Base-by-base conservation (phyloP, 2,888 invertebrate species). In the Conops quadrifasciatus region DNA sequence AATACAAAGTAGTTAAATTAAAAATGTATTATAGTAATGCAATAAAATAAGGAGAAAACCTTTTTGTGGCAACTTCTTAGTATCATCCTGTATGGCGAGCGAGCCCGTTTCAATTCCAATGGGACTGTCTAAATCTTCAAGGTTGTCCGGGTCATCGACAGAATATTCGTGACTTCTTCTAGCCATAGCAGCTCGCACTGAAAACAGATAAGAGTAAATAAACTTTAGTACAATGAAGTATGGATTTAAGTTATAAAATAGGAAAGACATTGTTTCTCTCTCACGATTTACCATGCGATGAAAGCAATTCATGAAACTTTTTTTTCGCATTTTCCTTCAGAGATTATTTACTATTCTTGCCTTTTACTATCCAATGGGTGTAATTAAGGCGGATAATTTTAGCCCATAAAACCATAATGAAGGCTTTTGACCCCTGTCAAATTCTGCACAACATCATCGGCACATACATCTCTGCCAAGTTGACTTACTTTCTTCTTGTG, bases 121-220 rank as follows among this genome's bases (percentile, higher is more conserved):
- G 0, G 85, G 82, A 64, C 84, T 86, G 51, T 85, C 86, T 21
- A 81, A 77, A 2, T 84, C 84, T 62, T 84, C 85, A 7, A 77
- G 82, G 79, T 79, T 77, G 21, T 80, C 78, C 1, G 78, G 77
- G 9, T 75, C 77, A 26, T 80, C 82, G 71, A 78, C 71, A 2
- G 81, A 79, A 9, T 77, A 75, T 60, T 77, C 74, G 71, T 83
- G 80, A 19, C 82, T 80, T 71, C 83, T 80, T 77, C 83, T 82
- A 2, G 85, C 79, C 79, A 84, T 84, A 21, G 84, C 84, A 47
- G 86, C 84, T 60, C 83, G 82, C 84, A 86, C 81, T 80, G 4
- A 45, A 59, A 16, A 53, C 65, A 71, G 53, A 66, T 36, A 15
- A 62, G 19, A 71, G 71, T 36, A 36, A 45, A 21, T 43, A n/a